Evolutionary conservation across 2,888 invertebrate genomes (phyloP), one percentile per base, ranked within the genome.

Genomic region (Apodemia zela): DNA sequence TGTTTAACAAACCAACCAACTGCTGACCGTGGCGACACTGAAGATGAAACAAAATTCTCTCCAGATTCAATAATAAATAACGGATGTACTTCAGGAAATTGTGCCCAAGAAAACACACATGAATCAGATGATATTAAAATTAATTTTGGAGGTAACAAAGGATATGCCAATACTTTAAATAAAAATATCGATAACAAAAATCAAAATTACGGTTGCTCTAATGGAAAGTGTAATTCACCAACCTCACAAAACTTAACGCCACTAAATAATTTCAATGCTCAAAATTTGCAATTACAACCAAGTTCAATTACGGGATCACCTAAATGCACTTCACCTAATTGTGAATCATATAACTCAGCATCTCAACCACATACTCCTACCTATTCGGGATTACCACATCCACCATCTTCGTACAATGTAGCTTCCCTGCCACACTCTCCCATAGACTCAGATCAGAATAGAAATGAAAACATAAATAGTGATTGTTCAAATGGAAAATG

Each of bases 271-370:
- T 59, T 59, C 25, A 54, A 54, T 54, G 15, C 21, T 2, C 11
- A 54, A 6, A 54, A 54, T 33, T n/a, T n/a, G 33, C n/a, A 51
- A 33, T 11, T 54, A 59, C 58, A 54, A 51, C 51, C 15, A 45
- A 21, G 17, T 35, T 13, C 15, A 13, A 15, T 54, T n/a, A 54
- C 54, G 15, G 54, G 61, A 38, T 18, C 35, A 42, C 13, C 61
- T 17, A 62, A 65, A 13, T 68, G 66, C 45, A 54, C 65, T 38
- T 63, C 64, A 18, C 61, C 65, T 3, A 63, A 63, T 17, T 65
- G 70, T 59, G 67, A 65, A 47, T 57, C 60, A 13, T 67, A 54
- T 15, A 25, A n/a, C 13, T 25, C 29, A 15, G 25, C 54, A 7
- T 54, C 54, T 13, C 15, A 15, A 51, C 64, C 69, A 47, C 63